A percentile compares a stretch with the other conserved stretches of the same genome.
phyloP scores from a whole-genome alignment of 2,113 vertebrate genomes.

The Crotalus helleri region DNA sequence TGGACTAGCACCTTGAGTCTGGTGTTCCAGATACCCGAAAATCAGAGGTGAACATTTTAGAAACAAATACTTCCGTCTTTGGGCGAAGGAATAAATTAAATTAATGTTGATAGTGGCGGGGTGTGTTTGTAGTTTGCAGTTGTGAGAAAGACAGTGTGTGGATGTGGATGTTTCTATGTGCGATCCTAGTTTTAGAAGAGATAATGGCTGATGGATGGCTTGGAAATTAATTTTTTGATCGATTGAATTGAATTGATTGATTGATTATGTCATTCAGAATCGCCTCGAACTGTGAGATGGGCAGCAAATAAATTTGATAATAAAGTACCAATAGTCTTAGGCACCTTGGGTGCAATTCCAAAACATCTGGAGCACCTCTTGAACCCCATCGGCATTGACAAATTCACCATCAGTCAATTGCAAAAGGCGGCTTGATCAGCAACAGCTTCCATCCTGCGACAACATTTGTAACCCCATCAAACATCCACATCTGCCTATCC shows the following conservation, averaged over 20 bases:
- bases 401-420: neutral
- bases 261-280: neutral
- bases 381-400: neutral
- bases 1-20: neutral
- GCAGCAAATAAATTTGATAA: neutral
- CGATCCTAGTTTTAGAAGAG: neutral
- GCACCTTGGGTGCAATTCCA: neutral
- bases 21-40: neutral
- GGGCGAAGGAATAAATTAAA: neutral
- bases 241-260: neutral
- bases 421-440: neutral
- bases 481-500: neutral
- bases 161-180: neutral
- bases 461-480: neutral
- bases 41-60: neutral
- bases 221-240: neutral
- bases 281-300: neutral
- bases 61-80: neutral
- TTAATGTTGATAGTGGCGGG: neutral
- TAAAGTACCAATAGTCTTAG: neutral
- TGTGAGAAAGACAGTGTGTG: neutral
- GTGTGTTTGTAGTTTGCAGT: neutral
- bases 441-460: neutral
- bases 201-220: neutral
- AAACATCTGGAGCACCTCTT: neutral